phyloP scores from a whole-genome alignment of 2,888 invertebrate genomes.

The Parthenolecanium corni region DNA sequence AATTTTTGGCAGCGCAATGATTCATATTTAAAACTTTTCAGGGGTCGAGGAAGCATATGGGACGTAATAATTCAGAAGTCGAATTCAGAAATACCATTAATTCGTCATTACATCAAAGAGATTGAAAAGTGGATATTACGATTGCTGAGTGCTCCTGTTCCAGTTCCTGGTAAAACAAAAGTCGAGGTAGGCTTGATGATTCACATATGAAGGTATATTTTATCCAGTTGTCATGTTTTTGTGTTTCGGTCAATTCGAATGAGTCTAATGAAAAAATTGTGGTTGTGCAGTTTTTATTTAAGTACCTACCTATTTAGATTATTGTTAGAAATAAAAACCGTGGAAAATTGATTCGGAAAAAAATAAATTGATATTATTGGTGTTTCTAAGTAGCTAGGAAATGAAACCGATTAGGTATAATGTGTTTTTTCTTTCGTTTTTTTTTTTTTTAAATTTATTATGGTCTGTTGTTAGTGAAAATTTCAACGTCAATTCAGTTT shows the following conservation, averaged over 20 bases:
- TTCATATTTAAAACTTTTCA: not conserved
- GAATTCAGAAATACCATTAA: constrained; percentile 62
- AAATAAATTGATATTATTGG: too few species aligned
- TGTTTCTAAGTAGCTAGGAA: too few species aligned
- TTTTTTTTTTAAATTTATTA: not conserved
- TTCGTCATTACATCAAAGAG: constrained; percentile 91
- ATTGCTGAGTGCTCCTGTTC: constrained; percentile 90
- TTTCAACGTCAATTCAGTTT: too few species aligned
- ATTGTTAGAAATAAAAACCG: too few species aligned
- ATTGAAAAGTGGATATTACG: constrained; percentile 98
- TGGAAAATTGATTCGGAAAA: too few species aligned
- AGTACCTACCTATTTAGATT: too few species aligned
- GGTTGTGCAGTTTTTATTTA: too few species aligned
- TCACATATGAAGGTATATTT: not conserved
- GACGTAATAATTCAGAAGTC: constrained; percentile 78
- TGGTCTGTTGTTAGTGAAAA: not conserved
- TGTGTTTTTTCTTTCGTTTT: not conserved
- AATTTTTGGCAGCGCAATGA: too few species aligned
- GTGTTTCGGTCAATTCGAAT: too few species aligned
- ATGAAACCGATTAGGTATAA: too few species aligned
- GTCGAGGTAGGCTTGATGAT: constrained; percentile 40
- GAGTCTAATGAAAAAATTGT: too few species aligned
- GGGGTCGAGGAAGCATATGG: constrained; percentile 84
- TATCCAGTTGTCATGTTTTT: not conserved
- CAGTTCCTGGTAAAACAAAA: constrained; percentile 92